Evolutionary conservation across 2,113 vertebrate species (phyloP).

Genomic region (Pangasianodon hypophthalmus): DNA sequence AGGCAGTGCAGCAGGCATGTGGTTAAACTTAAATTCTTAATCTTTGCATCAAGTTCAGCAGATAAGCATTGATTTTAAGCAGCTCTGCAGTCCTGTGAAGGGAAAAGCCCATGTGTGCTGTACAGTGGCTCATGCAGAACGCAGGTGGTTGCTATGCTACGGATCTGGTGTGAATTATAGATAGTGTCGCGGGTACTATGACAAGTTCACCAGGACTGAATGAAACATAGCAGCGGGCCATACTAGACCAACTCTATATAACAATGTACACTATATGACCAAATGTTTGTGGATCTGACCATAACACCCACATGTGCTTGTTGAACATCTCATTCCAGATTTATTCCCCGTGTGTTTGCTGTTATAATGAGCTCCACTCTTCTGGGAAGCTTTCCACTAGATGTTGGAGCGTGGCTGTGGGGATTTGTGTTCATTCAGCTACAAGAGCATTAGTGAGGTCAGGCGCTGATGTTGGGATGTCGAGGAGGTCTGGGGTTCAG

Average conservation of each 20-base stretch:
- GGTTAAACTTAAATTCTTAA: neutral
- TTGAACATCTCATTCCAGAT: neutral
- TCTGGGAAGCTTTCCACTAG: neutral
- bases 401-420: neutral
- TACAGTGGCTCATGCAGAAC: neutral
- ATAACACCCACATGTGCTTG: neutral
- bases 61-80: neutral
- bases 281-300: neutral
- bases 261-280: neutral
- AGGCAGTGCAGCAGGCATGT: neutral
- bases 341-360: neutral
- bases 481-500: neutral
- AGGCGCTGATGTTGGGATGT: neutral
- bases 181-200: neutral
- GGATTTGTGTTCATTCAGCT: neutral
- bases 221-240: neutral
- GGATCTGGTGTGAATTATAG: slow-evolving; percentile 9
- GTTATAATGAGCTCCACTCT: neutral
- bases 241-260: neutral
- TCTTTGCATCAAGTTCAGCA: neutral
- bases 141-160: neutral
- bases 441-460: neutral
- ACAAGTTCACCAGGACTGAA: neutral
- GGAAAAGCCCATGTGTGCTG: neutral
- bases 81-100: neutral